phyloP scores from a whole-genome alignment of 2,888 invertebrate genomes.

The Ischnus inquisitorius region DNA sequence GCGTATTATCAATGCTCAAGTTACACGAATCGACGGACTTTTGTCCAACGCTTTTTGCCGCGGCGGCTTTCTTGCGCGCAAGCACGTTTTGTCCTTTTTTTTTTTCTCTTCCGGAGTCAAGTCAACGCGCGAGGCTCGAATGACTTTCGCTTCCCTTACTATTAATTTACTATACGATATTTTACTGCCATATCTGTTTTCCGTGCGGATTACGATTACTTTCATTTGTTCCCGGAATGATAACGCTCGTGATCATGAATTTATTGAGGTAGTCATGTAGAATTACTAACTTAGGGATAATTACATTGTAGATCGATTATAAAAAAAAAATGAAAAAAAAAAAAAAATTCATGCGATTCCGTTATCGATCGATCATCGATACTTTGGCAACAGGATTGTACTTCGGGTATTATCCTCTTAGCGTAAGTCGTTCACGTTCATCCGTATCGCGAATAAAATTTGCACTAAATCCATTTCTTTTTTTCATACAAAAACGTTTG shows the following conservation, averaged over 20 bases:
- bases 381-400: slow-evolving; percentile 28
- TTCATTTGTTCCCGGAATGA: slow-evolving; percentile 20
- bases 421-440: slow-evolving; percentile 49
- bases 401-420: slow-evolving; percentile 22
- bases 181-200: slow-evolving; percentile 55
- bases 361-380: slow-evolving; percentile 22
- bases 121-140: slow-evolving; percentile 25
- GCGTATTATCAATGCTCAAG: slow-evolving; percentile 26
- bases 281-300: slow-evolving; percentile 24
- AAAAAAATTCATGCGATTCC: not conserved
- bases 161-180: slow-evolving; percentile 17
- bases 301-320: slow-evolving; percentile 4
- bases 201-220: slow-evolving; percentile 20
- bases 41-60: slow-evolving; percentile 1
- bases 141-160: slow-evolving; percentile 21
- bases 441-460: slow-evolving; percentile 16
- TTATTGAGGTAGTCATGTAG: slow-evolving; percentile 18
- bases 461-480: not conserved
- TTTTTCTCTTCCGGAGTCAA: slow-evolving; percentile 9
- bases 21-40: slow-evolving; percentile 14
- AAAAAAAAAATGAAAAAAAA: not conserved
- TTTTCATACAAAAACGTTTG: slow-evolving; percentile 1
- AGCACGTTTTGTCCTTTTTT: slow-evolving; percentile 2
- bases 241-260: slow-evolving; percentile 32
- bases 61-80: not conserved